Evolutionary conservation across 2,113 vertebrate genomes (phyloP), one percentile per base, ranked within the genome.

Genomic region (Myxocyprinus asiaticus): DNA sequence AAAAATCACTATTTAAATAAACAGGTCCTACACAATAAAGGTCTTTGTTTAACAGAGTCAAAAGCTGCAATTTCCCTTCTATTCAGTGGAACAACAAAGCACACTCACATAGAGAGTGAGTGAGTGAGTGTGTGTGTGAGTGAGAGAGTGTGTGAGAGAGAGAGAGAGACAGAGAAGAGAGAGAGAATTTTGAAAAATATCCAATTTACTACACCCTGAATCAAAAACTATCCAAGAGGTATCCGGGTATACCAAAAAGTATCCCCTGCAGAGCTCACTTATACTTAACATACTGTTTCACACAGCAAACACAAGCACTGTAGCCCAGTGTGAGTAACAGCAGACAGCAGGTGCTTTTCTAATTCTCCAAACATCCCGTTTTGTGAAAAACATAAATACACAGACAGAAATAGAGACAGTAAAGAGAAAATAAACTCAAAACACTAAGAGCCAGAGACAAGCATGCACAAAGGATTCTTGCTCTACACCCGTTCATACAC

Each of bases 51-150:
- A 61, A 22, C 14, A 14, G 58, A 63, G 71, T 50, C 58, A 63
- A 75, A 43, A 75, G 58, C 72, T 63, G 72, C 44, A 75, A 50
- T 63, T 75, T 74, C 45, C 15, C 45, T 63, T 74, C 22, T 6
- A 74, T 17, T 74, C 7, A 74, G 6, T 42, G 12, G 6, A 51
- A 73, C 55, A 73, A 47, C 42, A 59, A 45, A 12, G 9, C 44
- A 75, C 43, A 11, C 15, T 50, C 44, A 74, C 72, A 50, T 7
- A 61, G 17, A 48, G n/a, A 58, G 22, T 3, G 22, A 33, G 22
- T 3, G 22, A 33, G 22, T 3, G 22, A 33, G 22, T 3, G 3
- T 33, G 22, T 33, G 22, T 33, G 1, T 1, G 22, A 33, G 22
- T 1, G 22, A 33, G 22, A 33, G 22, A 33, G 22, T 1, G 22